Evolutionary conservation across 2,797 vertebrate species (phyloP), one percentile per base, ranked within the genome.

Genomic region (Argya squamiceps): DNA sequence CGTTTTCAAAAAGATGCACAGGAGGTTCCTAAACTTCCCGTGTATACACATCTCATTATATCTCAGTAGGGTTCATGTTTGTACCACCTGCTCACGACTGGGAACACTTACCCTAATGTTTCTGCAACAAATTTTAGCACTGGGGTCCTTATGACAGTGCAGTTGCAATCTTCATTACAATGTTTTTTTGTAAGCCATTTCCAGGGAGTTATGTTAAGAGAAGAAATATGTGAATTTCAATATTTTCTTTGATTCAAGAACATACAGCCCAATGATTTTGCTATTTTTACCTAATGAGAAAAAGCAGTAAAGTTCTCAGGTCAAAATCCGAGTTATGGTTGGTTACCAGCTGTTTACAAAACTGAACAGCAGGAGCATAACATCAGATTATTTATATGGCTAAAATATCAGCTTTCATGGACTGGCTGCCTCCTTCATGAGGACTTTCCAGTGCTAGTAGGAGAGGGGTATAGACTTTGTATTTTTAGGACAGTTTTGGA

Each of bases 11-110:
- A 98, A 97, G 98, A 98, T 97, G 95, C 96, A 89, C 97, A 96
- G 98, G 97, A 97, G 96, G 97, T 97, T 98, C 96, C 83, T 96
- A 97, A 97, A 97, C 96, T 96, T 98, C 89, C 56, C 94, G 97
- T 98, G 96, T 97, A 97, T 95, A 97, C 97, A 98, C 97, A 97
- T 98, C 96, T 97, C 97, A 97, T 98, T 98, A 98, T 98, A 97
- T 97, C 98, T 97, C 98, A 97, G 97, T 98, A 96, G 97, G 97
- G 96, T 94, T 95, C 84, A 20, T 94, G 92, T 97, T 97, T 96
- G 92, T 97, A 91, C 97, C 97, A 98, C 98, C 97, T 98, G 97
- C 97, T 98, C 96, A 65, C 52, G 84, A 97, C 94, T 97, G 96
- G 95, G 97, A 98, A 93, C 89, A 95, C 70, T 94, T 95, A 94